Evolutionary conservation across 1,140 invertebrate species (phyloP), one percentile per base, ranked within the genome.

Genomic region (Aphelinus atriplicis): DNA sequence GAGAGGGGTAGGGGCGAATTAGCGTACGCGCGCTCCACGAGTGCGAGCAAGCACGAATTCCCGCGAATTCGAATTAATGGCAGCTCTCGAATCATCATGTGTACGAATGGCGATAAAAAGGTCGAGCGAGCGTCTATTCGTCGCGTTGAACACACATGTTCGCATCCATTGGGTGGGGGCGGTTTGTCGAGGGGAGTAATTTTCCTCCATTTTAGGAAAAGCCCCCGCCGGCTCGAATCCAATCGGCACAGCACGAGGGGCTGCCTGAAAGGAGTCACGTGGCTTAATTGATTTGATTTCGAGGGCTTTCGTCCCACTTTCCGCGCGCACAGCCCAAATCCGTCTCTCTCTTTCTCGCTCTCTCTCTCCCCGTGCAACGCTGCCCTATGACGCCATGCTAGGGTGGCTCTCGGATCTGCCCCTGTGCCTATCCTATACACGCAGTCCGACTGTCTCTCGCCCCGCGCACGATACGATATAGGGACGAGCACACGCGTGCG

Each of bases 151-250:
- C 26, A 26, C 26, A 26, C 26, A 26, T 26, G 26, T 26, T 26
- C 26, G 26, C 26, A 26, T 26, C 26, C 26, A 26, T 26, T 26
- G 26, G 26, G 26, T 26, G 26, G 26, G 26, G 26, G 26, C 26
- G 26, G 26, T 26, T 26, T 26, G 26, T 0, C 26, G 64, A n/a
- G 50, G 56, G 56, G 56, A n/a, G 3, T n/a, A 67, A 26, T 70
- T 76, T 76, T 76, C 74, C 68, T 71, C 74, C 74, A 76, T 76
- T 76, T 76, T 76, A 71, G 55, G 67, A 70, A 76, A 76, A 71
- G n/a, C 68, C 61, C 47, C 47, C 6, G 57, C 62, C 58, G 62
- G n/a, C 26, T n/a, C n/a, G 47, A 61, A 42, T 48, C 51, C n/a
- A 43, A 43, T 60, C 61, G 45, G 46, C 10, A 10, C 10, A 46